phyloP scores from a whole-genome alignment of 23 tunicate species.

The Styela plicata region DNA sequence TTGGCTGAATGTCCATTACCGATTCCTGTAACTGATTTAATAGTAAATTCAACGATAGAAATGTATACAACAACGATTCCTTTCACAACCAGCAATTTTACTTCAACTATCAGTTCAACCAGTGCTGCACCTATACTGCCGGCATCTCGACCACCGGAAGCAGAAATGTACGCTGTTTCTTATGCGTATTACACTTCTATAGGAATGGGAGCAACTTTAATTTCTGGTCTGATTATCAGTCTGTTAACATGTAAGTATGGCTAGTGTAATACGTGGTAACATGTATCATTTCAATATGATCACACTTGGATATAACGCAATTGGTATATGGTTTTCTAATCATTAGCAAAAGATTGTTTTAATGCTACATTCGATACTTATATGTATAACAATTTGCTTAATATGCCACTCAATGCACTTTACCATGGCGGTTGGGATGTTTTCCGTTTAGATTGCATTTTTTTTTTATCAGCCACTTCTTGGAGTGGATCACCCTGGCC shows the following conservation, averaged over 20 bases:
- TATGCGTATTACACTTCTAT: slow-evolving; percentile 73
- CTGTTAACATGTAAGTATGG: slow-evolving; percentile 49
- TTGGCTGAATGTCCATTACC: background rate
- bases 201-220: slow-evolving; percentile 48
- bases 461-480: too few relatives aligned
- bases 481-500: too few relatives aligned
- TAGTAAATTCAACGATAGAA: background rate
- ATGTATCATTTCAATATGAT: too few relatives aligned
- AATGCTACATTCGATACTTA: too few relatives aligned
- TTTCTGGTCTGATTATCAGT: slow-evolving; percentile 56
- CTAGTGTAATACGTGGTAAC: too few relatives aligned
- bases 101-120: background rate
- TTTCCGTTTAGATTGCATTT: too few relatives aligned
- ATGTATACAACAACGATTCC: background rate
- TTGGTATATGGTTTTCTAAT: too few relatives aligned
- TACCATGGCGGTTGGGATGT: too few relatives aligned
- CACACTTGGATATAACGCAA: too few relatives aligned
- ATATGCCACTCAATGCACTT: too few relatives aligned
- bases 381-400: too few relatives aligned
- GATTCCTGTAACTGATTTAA: background rate
- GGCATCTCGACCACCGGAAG: slow-evolving; percentile 31
- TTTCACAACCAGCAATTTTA: background rate
- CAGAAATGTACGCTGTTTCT: slow-evolving; percentile 54
- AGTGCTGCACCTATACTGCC: slow-evolving; percentile 1
- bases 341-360: too few relatives aligned